Conservation (phyloP, 30 jellyfish, hydroid and myxozoan genomes). For the Morbakka virulenta region DNA sequence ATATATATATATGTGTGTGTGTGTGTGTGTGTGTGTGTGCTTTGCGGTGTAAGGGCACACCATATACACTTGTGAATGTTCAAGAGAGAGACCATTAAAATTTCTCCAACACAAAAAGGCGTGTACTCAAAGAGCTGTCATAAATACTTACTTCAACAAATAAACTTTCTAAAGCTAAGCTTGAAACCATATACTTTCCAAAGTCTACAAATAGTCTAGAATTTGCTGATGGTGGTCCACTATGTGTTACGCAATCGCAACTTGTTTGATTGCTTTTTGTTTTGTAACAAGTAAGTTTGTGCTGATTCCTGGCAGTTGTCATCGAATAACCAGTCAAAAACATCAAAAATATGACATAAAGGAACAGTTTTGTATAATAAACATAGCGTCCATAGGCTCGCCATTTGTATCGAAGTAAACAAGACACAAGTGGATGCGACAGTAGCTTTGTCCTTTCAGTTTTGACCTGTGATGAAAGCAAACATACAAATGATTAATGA, state of each 20-base stretch:
- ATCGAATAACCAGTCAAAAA: conserved; percentile 93
- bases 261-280: conserved; percentile 23
- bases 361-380: conserved; percentile 77
- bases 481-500: neutral
- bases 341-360: conserved; percentile 69
- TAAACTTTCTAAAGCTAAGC: conserved; percentile 56
- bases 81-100: too few relatives aligned
- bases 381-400: conserved; percentile 89
- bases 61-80: too few relatives aligned
- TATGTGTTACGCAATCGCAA: conserved; percentile 38
- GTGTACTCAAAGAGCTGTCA: too few relatives aligned
- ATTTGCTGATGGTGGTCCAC: conserved; percentile 10
- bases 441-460: conserved; percentile 89
- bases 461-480: conserved; percentile 58
- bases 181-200: conserved; percentile 80
- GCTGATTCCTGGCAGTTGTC: conserved; percentile 50
- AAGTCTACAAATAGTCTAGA: conserved; percentile 67
- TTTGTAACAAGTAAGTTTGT: conserved; percentile 11
- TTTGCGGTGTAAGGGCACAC: too few relatives aligned
- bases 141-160: conserved; percentile 69
- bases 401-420: conserved; percentile 97
- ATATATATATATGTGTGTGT: too few relatives aligned
- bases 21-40: too few relatives aligned
- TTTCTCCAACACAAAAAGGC: too few relatives aligned
- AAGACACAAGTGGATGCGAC: conserved; percentile 95